Base-by-base conservation (phyloP, 2,797 vertebrate genomes). In the Brotula barbata region DNA sequence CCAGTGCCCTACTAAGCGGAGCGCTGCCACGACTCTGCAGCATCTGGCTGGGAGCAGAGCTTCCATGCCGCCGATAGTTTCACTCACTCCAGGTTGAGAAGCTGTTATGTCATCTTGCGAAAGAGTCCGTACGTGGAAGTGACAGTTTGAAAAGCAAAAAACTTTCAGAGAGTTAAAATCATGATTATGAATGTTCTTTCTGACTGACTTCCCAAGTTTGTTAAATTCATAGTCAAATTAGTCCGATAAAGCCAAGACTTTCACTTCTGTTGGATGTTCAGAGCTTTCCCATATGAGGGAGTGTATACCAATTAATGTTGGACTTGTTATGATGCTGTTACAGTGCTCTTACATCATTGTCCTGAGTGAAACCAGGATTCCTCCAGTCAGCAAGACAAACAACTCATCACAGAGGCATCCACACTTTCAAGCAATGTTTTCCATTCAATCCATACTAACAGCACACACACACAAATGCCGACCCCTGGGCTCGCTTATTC, bases 281-380 rank as follows among this genome's bases (percentile, higher is more conserved):
- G 13, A n/a, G 2, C 9, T 16, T 34, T 50, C 49, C 54, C 31
- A 12, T 17, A 8, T 8, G 31, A 44, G 11, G 21, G 6, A 11
- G 31, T 34, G 5, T 15, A 22, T 5, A 28, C 22, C 42, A 14
- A 10, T 34, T 69, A 10, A 52, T 47, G 22, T 47, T 16, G 54
- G 19, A 47, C 47, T 42, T 28, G 8, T 43, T 61, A 34, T 71
- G 48, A 71, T 40, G 25, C 19, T 75, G 53, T 72, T 66, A 71
- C 65, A 37, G 64, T 66, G 21, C 13, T 52, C 58, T 80, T 83
- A 71, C 78, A 60, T 80, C 81, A 78, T 50, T 66, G 68, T 54
- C 25, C 33, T 19, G 11, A 61, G 70, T 71, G 36, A 51, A 58
- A 46, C 51, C 12, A 39, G 49, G 63, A 46, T 15, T 43, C 20